Evolutionary conservation across 2,888 invertebrate genomes (phyloP).

Genomic region (Phlogophora meticulosa): DNA sequence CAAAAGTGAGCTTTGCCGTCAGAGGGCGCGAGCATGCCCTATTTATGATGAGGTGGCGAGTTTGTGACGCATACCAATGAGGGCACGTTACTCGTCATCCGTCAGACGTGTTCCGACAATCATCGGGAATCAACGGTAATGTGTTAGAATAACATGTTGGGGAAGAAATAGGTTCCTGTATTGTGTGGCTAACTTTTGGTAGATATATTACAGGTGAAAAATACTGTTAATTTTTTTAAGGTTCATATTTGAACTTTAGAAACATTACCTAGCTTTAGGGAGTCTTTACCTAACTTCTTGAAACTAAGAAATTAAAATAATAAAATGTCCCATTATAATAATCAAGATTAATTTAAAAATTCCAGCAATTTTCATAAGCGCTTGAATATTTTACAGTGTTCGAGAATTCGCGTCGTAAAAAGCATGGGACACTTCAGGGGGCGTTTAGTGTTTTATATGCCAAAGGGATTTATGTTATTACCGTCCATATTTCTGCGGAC

Average conservation of each 20-base stretch:
- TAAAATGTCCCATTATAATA: slow-evolving; percentile 37
- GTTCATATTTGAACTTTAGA: neutral
- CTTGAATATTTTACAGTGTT: slow-evolving; percentile 76
- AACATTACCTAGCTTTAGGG: neutral
- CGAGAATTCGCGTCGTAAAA: slow-evolving; percentile 80
- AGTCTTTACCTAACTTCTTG: neutral
- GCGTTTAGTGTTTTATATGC: slow-evolving; percentile 92
- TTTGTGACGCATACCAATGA: slow-evolving; percentile 79
- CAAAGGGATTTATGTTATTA: slow-evolving; percentile 91
- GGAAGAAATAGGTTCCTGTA: slow-evolving; percentile 23
- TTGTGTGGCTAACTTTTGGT: neutral
- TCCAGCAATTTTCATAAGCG: slow-evolving; percentile 80
- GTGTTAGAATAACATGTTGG: slow-evolving; percentile 55
- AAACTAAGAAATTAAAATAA: slow-evolving; percentile 26
- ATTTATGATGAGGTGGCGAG: slow-evolving; percentile 79
- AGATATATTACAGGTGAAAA: neutral
- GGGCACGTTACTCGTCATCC: slow-evolving; percentile 75
- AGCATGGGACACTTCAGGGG: slow-evolving; percentile 86
- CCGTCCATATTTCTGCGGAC: slow-evolving; percentile 91
- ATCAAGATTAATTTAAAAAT: slow-evolving; percentile 69
- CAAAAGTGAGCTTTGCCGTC: slow-evolving; percentile 59
- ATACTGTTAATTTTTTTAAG: neutral
- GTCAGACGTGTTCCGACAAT: slow-evolving; percentile 72
- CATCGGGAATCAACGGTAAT: slow-evolving; percentile 68
- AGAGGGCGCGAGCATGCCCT: slow-evolving; percentile 69